Percentiles rank a stretch among this genome's conserved stretches.
These are phyloP conservation scores for Cyanistes caeruleus DNA, from an alignment of 2,113 vertebrate species.

Conservation along the genomic window DNA sequence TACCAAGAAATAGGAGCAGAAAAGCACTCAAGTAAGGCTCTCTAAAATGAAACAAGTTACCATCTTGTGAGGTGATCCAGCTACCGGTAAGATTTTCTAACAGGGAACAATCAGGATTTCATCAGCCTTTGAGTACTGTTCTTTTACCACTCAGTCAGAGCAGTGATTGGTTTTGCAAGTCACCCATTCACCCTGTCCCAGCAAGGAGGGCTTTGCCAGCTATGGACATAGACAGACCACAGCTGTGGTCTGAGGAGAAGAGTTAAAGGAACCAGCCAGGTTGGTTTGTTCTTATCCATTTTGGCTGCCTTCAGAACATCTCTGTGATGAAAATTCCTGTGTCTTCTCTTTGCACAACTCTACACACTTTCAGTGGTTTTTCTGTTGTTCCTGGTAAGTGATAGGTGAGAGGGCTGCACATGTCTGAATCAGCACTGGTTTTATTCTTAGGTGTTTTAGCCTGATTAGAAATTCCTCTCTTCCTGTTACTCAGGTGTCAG, in stretches of 20 bases:
- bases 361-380: neutral
- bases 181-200: neutral
- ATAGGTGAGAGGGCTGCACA: neutral
- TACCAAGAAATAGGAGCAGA: neutral
- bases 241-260: neutral
- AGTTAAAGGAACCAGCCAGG: neutral
- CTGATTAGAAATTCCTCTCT: constrained; percentile 4
- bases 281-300: neutral
- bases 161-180: neutral
- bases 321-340: neutral
- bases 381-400: neutral
- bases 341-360: neutral
- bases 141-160: neutral
- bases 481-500: neutral
- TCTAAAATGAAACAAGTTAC: neutral
- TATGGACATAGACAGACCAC: neutral
- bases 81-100: neutral
- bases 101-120: neutral
- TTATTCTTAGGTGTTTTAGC: neutral
- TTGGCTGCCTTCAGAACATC: neutral
- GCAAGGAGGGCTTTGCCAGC: neutral
- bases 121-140: neutral
- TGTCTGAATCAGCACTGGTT: neutral
- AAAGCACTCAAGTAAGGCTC: neutral
- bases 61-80: neutral